phyloP scores from a whole-genome alignment of 2,113 vertebrate genomes.

The Periophthalmodon schlosseri region DNA sequence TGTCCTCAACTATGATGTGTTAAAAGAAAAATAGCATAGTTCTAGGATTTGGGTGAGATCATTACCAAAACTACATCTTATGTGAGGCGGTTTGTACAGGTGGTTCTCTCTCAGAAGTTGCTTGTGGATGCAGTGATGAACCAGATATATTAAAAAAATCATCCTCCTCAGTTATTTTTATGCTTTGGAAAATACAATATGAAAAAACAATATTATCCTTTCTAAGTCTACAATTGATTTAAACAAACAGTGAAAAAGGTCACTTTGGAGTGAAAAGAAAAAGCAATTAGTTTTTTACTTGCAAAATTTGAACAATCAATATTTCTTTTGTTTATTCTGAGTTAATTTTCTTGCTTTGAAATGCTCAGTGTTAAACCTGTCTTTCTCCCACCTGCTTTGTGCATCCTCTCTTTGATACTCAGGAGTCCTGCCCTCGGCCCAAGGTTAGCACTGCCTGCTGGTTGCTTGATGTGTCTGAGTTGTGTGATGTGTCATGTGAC shows the following conservation, averaged over 20 bases:
- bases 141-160: background rate
- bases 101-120: background rate
- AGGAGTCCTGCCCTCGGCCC: conserved; percentile 65
- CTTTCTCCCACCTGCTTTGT: conserved; percentile 23
- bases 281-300: background rate
- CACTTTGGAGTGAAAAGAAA: background rate
- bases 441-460: conserved; percentile 62
- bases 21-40: background rate
- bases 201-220: background rate
- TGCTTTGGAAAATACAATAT: background rate
- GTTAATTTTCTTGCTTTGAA: conserved; percentile 18
- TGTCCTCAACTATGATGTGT: background rate
- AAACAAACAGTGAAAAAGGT: background rate
- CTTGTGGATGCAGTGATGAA: background rate
- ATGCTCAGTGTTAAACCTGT: conserved; percentile 18
- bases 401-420: conserved; percentile 36
- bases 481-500: conserved; percentile 28
- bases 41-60: too few relatives aligned
- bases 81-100: background rate
- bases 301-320: background rate
- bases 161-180: background rate
- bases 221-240: background rate
- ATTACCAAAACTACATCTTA: background rate
- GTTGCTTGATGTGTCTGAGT: conserved; percentile 24
- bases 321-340: background rate